Evolutionary conservation across 2,797 vertebrate species (phyloP).

Genomic region (Acanthis flammea): DNA sequence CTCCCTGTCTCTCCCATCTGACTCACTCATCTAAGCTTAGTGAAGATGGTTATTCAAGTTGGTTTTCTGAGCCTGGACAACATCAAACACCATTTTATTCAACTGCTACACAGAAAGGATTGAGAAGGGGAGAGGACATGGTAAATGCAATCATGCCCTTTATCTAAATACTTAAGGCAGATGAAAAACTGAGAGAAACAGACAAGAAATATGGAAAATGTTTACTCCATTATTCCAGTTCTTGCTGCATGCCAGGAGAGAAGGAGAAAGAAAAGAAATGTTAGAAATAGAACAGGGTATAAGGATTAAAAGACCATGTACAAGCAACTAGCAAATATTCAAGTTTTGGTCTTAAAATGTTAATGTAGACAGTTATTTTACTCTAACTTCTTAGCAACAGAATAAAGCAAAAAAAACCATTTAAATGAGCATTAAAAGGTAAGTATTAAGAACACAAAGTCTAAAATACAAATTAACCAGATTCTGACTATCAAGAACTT

Average conservation of each 20-base stretch:
- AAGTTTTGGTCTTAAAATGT: background rate
- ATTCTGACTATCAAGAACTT: background rate
- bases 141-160: slow-evolving; percentile 11
- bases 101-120: background rate
- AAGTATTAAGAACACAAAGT: background rate
- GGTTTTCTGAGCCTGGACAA: background rate
- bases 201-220: slow-evolving; percentile 66
- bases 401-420: background rate
- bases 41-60: background rate
- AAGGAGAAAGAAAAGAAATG: slow-evolving; percentile 65
- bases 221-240: slow-evolving; percentile 84
- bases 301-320: background rate
- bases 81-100: background rate
- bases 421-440: background rate
- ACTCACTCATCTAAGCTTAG: background rate
- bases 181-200: slow-evolving; percentile 49
- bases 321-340: background rate
- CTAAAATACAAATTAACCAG: background rate
- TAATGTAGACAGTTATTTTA: background rate
- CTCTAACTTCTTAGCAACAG: background rate
- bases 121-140: background rate
- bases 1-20: background rate
- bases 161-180: slow-evolving; percentile 36
- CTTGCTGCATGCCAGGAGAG: slow-evolving; percentile 84
- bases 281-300: slow-evolving; percentile 63